Evolutionary conservation across 2,113 vertebrate genomes (phyloP).

Genomic region (Burhinus bistriatus): DNA sequence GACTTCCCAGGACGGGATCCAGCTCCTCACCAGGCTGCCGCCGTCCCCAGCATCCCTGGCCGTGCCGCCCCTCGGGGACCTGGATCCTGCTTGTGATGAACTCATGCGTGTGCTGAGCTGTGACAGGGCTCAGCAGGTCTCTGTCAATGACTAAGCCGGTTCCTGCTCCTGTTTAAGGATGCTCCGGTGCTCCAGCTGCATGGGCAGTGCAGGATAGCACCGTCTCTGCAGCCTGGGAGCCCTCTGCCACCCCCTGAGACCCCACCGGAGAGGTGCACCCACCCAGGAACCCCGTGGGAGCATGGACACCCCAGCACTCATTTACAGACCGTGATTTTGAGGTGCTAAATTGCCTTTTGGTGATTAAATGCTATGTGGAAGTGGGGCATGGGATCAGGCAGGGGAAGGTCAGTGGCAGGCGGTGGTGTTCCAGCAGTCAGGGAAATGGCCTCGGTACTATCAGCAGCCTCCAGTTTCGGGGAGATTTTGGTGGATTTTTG

Average conservation of each 20-base stretch:
- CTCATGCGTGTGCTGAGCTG: neutral
- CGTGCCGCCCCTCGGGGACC: neutral
- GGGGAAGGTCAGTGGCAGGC: rapidly evolving
- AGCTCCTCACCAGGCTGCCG: neutral
- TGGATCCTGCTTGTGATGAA: rapidly evolving
- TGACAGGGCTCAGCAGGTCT: neutral
- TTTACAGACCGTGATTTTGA: neutral
- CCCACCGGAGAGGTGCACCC: rapidly evolving
- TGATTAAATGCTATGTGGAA: neutral
- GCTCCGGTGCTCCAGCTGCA: rapidly evolving
- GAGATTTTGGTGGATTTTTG: neutral
- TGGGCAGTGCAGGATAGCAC: neutral
- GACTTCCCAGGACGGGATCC: neutral
- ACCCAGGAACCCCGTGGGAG: rapidly evolving
- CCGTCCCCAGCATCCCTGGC: neutral
- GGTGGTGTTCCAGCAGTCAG: rapidly evolving
- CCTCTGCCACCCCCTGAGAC: neutral
- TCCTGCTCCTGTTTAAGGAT: neutral
- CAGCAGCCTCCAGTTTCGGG: neutral
- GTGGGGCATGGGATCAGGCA: neutral
- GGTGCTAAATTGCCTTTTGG: neutral
- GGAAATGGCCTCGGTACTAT: neutral
- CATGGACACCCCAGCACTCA: neutral
- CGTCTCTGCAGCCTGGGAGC: rapidly evolving
- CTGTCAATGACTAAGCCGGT: rapidly evolving